A percentile compares a stretch with the other conserved stretches of the same genome.
Conservation (phyloP, 2,888 invertebrate genomes). For the Macaria liturata region DNA sequence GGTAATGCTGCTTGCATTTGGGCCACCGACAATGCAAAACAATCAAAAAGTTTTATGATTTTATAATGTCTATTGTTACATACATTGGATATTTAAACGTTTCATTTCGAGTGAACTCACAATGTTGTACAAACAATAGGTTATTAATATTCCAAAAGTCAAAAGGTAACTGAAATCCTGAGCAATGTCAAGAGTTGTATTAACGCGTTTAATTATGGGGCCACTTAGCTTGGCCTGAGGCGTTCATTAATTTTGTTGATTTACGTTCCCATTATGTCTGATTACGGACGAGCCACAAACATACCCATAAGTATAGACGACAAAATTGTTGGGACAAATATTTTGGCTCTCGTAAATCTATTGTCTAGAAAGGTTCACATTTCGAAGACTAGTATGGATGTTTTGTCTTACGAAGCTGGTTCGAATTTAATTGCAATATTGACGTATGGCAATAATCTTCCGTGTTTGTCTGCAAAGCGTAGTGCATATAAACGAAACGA, state of each 20-base stretch:
- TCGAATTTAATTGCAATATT: too few relatives aligned
- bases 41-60: too few relatives aligned
- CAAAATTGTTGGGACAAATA: slow-evolving; percentile 3
- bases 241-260: slow-evolving; percentile 26
- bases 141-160: slow-evolving; percentile 34
- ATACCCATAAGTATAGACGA: not conserved
- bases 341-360: not conserved
- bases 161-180: slow-evolving; percentile 28
- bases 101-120: not conserved
- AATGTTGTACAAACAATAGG: slow-evolving; percentile 26
- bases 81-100: too few relatives aligned
- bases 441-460: too few relatives aligned
- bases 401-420: too few relatives aligned
- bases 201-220: slow-evolving; percentile 21
- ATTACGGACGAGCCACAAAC: slow-evolving; percentile 18
- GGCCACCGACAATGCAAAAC: too few relatives aligned
- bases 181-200: slow-evolving; percentile 11
- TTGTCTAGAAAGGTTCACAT: too few relatives aligned
- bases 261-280: slow-evolving; percentile 24
- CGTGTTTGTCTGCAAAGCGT: too few relatives aligned
- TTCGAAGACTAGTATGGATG: too few relatives aligned
- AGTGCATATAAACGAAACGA: too few relatives aligned
- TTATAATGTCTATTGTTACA: too few relatives aligned
- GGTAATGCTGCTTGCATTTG: too few relatives aligned
- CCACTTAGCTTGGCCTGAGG: slow-evolving; percentile 18